Base-by-base conservation (phyloP, 1,140 invertebrate genomes). In the Rhopalosiphum padi region DNA sequence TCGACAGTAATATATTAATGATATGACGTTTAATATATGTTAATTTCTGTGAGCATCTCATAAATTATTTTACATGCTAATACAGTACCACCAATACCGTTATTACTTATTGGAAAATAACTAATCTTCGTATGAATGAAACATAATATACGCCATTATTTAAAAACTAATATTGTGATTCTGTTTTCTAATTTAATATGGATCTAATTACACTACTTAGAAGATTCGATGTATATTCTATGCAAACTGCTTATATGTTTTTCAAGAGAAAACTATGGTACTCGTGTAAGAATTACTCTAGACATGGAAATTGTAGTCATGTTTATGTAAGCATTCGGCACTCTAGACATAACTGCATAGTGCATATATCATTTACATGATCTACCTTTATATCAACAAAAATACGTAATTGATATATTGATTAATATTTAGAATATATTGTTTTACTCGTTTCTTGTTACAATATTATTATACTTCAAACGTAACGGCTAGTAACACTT, bases 361-460 rank as follows among this genome's bases (percentile, higher is more conserved):
- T 77, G 4, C 18, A 77, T 77, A 77, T n/a, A 77, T 77, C 30
- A 77, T 77, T 77, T 77, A 77, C 30, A 77, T 41, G 41, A 41
- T n/a, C 60, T 68, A 68, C 60, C 15, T 68, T n/a, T 68, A 18
- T 68, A 68, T 68, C 30, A 77, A 77, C 11, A n/a, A 77, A 68
- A 77, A 77, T 46, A 43, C 23, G 85, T 48, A 87, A 87, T 68
- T 18, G 41, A 87, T 87, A 87, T 87, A 87, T 46, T 87, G 43
- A 46, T 87, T 87, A 30, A 87, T 48, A 46, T 37, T 37, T 83
- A 21, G 22, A 37, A 83, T 83, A 21, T 83, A 41, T 37, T 83
- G 37, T 83, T 83, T 23, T 37, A 83, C 30, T 83, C 82, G 82
- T 83, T 83, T 83, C 83, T 43, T 23, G 9, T 85, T 86, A 46